Evolutionary conservation across 1,140 invertebrate species (phyloP).

Genomic region (Luehdorfia chinensis): DNA sequence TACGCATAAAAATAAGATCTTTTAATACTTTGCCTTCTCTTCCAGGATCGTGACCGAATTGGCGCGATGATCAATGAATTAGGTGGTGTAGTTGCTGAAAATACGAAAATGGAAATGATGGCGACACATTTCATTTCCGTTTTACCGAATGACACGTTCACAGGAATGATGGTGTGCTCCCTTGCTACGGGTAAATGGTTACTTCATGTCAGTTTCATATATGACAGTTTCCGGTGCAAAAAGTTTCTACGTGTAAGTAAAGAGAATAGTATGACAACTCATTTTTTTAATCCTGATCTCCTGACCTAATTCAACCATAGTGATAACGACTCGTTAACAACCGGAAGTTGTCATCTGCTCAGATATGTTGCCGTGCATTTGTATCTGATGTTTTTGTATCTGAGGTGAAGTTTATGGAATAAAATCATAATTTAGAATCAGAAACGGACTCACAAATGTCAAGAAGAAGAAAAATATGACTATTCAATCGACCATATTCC

Average conservation of each 20-base stretch:
- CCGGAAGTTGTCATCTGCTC: no score
- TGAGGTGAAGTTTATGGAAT: no score
- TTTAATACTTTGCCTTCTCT: not conserved
- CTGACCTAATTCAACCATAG: not conserved
- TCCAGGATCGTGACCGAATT: conserved; percentile 58
- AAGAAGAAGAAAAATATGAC: no score
- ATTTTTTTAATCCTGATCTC: not conserved
- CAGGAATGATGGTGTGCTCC: conserved; percentile 70
- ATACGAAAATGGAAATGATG: conserved; percentile 73
- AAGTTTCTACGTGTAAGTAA: conserved; percentile 57
- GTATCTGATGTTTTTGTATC: no score
- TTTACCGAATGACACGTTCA: conserved; percentile 62
- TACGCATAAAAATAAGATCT: no score
- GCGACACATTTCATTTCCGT: conserved; percentile 65
- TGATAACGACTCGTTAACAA: no score
- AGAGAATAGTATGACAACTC: not conserved
- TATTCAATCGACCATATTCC: no score
- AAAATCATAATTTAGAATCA: no score
- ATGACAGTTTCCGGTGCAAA: conserved; percentile 66
- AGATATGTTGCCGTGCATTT: no score
- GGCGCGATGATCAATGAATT: conserved; percentile 62
- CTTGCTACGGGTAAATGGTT: conserved; percentile 67
- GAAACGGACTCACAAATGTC: no score
- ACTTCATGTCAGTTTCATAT: conserved; percentile 56
- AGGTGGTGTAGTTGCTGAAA: conserved; percentile 63